Evolutionary conservation across 2,113 vertebrate genomes (phyloP), one percentile per base, ranked within the genome.

Genomic region (Thunnus maccoyii): DNA sequence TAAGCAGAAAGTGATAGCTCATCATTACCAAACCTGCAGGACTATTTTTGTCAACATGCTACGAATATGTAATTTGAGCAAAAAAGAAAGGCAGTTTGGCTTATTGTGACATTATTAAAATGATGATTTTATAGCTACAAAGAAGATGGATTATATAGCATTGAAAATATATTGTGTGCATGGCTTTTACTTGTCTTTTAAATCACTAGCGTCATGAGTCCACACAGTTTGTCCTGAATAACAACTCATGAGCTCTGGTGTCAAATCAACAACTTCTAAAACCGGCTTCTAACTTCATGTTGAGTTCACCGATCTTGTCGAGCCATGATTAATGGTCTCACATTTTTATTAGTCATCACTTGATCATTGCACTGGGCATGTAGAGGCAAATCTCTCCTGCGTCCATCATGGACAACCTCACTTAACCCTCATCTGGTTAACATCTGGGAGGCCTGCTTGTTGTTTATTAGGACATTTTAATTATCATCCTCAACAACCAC

Each of bases 1-100:
- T 82, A 81, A 88, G 86, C 89, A 89, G 78, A 93, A 90, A 85
- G 50, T 50, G 82, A 90, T 84, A 85, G 69, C 82, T 47, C 65
- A 25, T 78, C 78, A 47, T 47, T 62, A 56, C 16, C 55, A 79
- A 65, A 78, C 57, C 68, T 54, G 66, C 52, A 84, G 36, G 63
- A 48, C 71, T 73, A 76, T 90, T 90, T 87, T 48, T 56, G 61
- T 41, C 67, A 80, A 70, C 68, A 32, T 55, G 65, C 71, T 56
- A 71, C 41, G 11, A 75, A 81, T 76, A 48, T 68, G 72, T 70
- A 17, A 85, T 85, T 36, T 72, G 69, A 86, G 57, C 51, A 65
- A 8, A 68, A 76, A 18, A 25, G 20, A 61, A 55, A 30, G 27
- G 2, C 2, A 16, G 17, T 25, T 58, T 27, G n/a, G 6, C 22